These are phyloP conservation scores for Euphydryas editha DNA, from an alignment of 2,888 invertebrate species.

Conservation along the genomic window DNA sequence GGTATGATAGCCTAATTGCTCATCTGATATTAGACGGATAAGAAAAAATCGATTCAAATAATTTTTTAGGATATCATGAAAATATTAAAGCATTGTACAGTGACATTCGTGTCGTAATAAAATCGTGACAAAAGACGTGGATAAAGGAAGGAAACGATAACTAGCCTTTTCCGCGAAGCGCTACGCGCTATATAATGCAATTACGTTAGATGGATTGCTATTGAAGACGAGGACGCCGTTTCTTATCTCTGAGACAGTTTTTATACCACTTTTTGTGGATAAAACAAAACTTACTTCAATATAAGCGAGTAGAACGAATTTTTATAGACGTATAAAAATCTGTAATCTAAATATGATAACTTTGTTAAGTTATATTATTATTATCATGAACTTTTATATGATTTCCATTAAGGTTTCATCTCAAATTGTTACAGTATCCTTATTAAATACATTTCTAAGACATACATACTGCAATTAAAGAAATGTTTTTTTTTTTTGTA, in stretches of 20 bases:
- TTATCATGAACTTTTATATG: background rate
- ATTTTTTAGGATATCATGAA: background rate
- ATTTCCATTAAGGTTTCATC: too few species aligned
- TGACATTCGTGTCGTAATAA: slow-evolving; percentile 18
- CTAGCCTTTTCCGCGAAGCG: slow-evolving; percentile 24
- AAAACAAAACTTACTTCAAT: slow-evolving; percentile 23
- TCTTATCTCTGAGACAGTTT: slow-evolving; percentile 30
- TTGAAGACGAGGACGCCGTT: slow-evolving; percentile 27
- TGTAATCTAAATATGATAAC: background rate
- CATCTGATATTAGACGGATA: too few species aligned
- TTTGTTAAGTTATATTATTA: background rate
- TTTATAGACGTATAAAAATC: slow-evolving; percentile 10
- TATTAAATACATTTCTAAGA: too few species aligned
- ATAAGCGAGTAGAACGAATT: slow-evolving; percentile 14
- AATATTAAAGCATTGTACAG: slow-evolving; percentile 10
- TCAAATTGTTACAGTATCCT: too few species aligned
- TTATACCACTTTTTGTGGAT: slow-evolving; percentile 30
- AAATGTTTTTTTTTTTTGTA: too few species aligned
- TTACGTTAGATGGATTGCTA: slow-evolving; percentile 29
- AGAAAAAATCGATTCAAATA: too few species aligned
- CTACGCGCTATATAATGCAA: slow-evolving; percentile 27
- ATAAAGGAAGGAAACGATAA: slow-evolving; percentile 26
- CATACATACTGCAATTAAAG: too few species aligned
- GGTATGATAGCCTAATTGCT: too few species aligned
- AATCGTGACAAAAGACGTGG: slow-evolving; percentile 27